Evolutionary conservation across 2,113 vertebrate species (phyloP).

Genomic region (Symphodus melops): DNA sequence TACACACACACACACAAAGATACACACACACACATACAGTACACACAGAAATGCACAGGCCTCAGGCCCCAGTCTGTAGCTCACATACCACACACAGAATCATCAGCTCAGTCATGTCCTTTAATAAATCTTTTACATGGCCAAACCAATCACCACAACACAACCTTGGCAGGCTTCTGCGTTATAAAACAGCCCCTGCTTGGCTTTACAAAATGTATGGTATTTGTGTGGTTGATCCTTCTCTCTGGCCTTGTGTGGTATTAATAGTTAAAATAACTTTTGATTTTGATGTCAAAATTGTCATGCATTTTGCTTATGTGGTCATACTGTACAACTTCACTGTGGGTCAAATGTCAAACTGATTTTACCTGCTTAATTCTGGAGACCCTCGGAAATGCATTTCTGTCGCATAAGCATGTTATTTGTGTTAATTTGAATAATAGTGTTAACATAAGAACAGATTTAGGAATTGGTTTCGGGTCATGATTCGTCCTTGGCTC

Average conservation of each 20-base stretch:
- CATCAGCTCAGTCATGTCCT: background rate
- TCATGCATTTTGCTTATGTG: background rate
- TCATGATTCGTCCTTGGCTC: too few relatives aligned
- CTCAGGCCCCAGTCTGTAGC: constrained; percentile 17
- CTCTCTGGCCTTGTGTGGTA: background rate
- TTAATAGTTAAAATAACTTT: background rate
- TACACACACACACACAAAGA: background rate
- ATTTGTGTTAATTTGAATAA: too few relatives aligned
- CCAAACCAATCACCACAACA: constrained; percentile 4
- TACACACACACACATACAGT: background rate
- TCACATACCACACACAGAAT: constrained; percentile 15
- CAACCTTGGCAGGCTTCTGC: constrained; percentile 20
- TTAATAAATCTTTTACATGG: constrained; percentile 24
- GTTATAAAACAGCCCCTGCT: background rate
- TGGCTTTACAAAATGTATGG: background rate
- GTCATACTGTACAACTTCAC: background rate
- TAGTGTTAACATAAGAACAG: too few relatives aligned
- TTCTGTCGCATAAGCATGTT: too few relatives aligned
- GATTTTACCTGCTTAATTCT: too few relatives aligned
- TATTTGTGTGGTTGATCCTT: background rate
- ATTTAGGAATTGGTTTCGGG: too few relatives aligned
- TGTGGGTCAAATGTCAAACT: too few relatives aligned
- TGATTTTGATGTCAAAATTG: background rate
- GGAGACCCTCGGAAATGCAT: too few relatives aligned
- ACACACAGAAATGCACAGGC: background rate